phyloP scores from a whole-genome alignment of 2,113 vertebrate genomes.

The Chloebia gouldiae region DNA sequence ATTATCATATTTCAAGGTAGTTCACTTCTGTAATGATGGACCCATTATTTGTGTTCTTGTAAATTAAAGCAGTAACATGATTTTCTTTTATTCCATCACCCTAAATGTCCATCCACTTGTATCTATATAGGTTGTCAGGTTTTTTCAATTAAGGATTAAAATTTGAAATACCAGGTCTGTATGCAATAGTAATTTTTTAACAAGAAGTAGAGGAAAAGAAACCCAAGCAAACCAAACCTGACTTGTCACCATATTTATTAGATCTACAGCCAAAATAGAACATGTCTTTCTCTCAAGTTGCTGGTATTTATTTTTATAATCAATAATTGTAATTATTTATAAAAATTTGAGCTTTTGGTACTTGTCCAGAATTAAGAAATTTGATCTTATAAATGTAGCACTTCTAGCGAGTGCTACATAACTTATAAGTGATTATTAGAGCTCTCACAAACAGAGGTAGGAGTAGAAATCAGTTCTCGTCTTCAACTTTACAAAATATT shows the following conservation, averaged over 20 bases:
- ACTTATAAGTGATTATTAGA: neutral
- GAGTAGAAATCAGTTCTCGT: neutral
- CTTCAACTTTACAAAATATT: neutral
- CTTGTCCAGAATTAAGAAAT: neutral
- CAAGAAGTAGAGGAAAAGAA: neutral
- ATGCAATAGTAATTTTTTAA: neutral
- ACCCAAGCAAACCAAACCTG: neutral
- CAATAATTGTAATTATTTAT: neutral
- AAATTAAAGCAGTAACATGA: neutral
- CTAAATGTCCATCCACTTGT: neutral
- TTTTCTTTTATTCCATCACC: neutral
- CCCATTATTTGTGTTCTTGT: neutral
- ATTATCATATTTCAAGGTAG: neutral
- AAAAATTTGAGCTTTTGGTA: neutral
- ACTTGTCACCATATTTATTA: neutral
- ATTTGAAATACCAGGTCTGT: neutral
- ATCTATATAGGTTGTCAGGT: accelerated
- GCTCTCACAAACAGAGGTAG: neutral
- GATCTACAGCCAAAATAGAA: neutral
- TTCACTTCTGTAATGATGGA: neutral
- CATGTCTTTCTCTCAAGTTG: neutral
- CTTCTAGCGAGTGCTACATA: neutral
- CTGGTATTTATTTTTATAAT: neutral
- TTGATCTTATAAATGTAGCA: neutral
- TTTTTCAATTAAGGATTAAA: neutral